A percentile compares a stretch with the other conserved stretches of the same genome.
These are phyloP conservation scores for Tiliacea citrago DNA, from an alignment of 2,888 invertebrate species.

Conservation along the genomic window DNA sequence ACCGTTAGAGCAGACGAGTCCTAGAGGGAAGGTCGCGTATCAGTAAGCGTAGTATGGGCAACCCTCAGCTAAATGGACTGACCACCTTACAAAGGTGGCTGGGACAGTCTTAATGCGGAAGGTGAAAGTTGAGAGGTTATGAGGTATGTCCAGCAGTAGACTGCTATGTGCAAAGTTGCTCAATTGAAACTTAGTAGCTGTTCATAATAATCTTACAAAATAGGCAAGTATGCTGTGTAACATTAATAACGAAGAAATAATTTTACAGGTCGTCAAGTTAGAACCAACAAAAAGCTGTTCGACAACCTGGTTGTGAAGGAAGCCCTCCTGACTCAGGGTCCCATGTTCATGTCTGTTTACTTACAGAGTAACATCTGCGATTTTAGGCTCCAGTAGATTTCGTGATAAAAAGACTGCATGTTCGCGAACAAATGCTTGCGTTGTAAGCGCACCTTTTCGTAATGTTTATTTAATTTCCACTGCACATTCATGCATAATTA, in stretches of 20 bases:
- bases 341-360: conserved; percentile 4
- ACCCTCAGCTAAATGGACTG: not conserved
- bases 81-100: not conserved
- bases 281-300: not conserved
- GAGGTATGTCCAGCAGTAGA: not conserved
- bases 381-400: not conserved
- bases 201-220: not conserved
- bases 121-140: no score
- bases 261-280: conserved; percentile 1
- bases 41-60: not conserved
- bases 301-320: not conserved
- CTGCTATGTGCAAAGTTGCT: not conserved
- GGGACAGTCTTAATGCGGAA: no score
- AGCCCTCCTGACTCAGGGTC: not conserved
- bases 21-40: not conserved
- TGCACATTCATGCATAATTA: not conserved
- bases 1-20: not conserved
- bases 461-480: not conserved
- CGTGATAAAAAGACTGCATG: not conserved
- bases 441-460: not conserved
- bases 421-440: not conserved
- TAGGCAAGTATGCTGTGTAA: not conserved
- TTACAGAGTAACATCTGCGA: conserved; percentile 4
- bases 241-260: not conserved
- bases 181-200: not conserved